Conservation (phyloP, 2,113 vertebrate genomes). For the Morone chrysops region DNA sequence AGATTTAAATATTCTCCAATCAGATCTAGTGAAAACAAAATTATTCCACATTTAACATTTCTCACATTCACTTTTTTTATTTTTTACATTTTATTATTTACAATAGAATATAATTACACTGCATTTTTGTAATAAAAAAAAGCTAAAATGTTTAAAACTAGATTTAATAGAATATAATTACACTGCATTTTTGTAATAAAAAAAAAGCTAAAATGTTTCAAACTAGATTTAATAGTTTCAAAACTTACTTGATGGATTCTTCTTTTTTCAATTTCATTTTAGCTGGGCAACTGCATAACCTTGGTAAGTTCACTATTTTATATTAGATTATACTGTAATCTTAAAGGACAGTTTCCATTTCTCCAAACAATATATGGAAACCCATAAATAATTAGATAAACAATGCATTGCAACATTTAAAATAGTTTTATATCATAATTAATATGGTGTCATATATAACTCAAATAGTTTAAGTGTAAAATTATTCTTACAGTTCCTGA, state of each 20-base stretch:
- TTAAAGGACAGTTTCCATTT: neutral
- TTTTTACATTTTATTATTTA: neutral
- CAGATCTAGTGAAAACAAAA: neutral
- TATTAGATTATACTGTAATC: neutral
- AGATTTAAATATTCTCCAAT: neutral
- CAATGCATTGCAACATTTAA: neutral
- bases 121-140: neutral
- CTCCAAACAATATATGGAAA: neutral
- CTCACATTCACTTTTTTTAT: neutral
- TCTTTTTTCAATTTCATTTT: slow-evolving; percentile 16
- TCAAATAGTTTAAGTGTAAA: neutral
- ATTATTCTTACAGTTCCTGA: slow-evolving; percentile 78
- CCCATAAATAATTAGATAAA: neutral
- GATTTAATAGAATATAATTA: neutral
- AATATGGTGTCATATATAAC: neutral
- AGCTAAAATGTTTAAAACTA: neutral
- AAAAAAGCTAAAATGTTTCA: neutral
- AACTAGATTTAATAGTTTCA: neutral
- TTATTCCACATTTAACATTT: too few species aligned
- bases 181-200: neutral
- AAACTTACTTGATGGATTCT: neutral
- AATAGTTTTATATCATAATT: neutral
- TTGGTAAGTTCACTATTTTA: slow-evolving; percentile 51
- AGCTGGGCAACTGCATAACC: slow-evolving; percentile 47
- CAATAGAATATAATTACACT: neutral